Evolutionary conservation across 2,113 vertebrate species (phyloP), one percentile per base, ranked within the genome.

Genomic region (Aegithalos caudatus): DNA sequence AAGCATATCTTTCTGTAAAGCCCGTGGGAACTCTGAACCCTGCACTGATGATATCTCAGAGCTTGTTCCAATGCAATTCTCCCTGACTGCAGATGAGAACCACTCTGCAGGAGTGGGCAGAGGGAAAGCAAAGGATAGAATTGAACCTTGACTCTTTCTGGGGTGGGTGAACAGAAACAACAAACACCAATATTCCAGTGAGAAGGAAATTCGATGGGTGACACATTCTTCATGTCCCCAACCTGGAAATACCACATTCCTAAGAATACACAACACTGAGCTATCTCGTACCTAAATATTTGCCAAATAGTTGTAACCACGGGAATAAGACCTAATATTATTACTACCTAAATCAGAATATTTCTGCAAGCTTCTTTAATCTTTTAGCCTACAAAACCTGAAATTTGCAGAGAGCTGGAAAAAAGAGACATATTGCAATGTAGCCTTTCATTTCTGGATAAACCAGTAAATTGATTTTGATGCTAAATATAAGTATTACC

Each of bases 1-100:
- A 20, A 89, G 13, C 0, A 0, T 45, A 27, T 72, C 20, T 61
- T 82, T 85, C 22, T 85, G 23, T 57, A 42, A 89, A 81, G 83
- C 81, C 65, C 9, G 6, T 9, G 42, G 18, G 65, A 86, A 85
- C 81, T 61, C 73, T 37, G 56, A 91, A 91, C 35, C 20, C 44
- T 0, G 0, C 23, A 45, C 17, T 61, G 44, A 45, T 0, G 0
- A 53, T 82, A 64, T 27, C 54, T 77, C 23, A 35, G n/a, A 38
- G 47, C 62, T 84, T 47, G 65, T 17, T 87, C 69, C 56, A 72
- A 40, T 1, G 5, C n/a, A 71, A 2, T 50, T 73, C 69, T 83
- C 54, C 62, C 58, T 57, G 73, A 35, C 28, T 50, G 66, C 50
- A 42, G 40, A 72, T 40, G 40, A 70, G 54, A 80, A 69, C 7